Base-by-base conservation (phyloP, 2,888 invertebrate species). In the Myathropa florea region DNA sequence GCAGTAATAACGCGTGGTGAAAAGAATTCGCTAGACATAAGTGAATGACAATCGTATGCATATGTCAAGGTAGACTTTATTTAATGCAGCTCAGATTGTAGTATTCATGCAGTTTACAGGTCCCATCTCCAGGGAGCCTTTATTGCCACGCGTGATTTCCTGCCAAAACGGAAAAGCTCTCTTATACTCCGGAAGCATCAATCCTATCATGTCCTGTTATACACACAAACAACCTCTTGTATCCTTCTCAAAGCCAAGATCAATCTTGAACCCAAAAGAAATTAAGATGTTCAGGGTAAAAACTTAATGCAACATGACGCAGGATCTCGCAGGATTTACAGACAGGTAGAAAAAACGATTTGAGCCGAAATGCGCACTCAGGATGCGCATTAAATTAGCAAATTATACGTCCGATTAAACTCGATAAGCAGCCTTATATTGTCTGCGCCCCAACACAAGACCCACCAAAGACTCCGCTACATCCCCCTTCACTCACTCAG, bases 331-430 rank as follows among this genome's bases (percentile, higher is more conserved):
- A 77, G 36, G 61, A 60, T 21, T 18, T 23, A 24, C n/a, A 46
- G 39, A n/a, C 24, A 53, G 59, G 21, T 3, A 23, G 24, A 46
- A 67, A 59, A 72, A 75, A 75, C 67, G 3, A 53, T 78, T 77
- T 36, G 76, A 53, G 46, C 57, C 39, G 33, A 86, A 86, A 83
- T 83, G 78, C 78, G 65, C 78, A 86, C 30, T 79, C 73, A 78
- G 67, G 75, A 78, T 83, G 83, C 82, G 86, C 86, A 83, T 83
- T 86, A 86, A 86, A 83, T 86, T 83, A 86, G 86, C 86, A 86
- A 86, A 86, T 86, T 86, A 86, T 83, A 71, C 65, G 86, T 86
- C 86, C 61, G 86, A 86, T 86, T 70, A 70, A 78, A 55, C 12
- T 36, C 71, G 86, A 86, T 86, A 86, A 86, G 78, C 39, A 71